Evolutionary conservation across 2,888 invertebrate species (phyloP).

Genomic region (Drosophila meridiana): DNA sequence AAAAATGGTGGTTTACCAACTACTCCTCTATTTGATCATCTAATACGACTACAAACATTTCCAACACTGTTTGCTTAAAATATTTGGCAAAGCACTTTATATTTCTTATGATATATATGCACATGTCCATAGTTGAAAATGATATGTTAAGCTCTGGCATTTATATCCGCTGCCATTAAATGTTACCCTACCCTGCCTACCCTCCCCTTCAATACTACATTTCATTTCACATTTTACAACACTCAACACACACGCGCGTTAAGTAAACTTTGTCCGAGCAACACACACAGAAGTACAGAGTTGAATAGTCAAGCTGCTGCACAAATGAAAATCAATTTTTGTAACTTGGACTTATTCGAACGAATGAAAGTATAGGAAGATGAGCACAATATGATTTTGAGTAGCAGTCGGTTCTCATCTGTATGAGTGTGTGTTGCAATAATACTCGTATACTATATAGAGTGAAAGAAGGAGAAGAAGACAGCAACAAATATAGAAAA

Average conservation of each 20-base stretch:
- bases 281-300: slow-evolving; percentile 16
- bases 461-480: slow-evolving; percentile 2
- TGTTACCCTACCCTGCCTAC: neutral
- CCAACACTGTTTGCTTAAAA: neutral
- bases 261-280: slow-evolving; percentile 28
- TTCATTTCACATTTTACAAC: neutral
- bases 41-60: neutral
- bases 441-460: slow-evolving; percentile 22
- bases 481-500: slow-evolving; percentile 42
- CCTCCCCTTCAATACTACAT: no score
- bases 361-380: neutral
- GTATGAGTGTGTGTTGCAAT: slow-evolving; percentile 22
- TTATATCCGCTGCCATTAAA: slow-evolving; percentile 12
- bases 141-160: slow-evolving; percentile 39
- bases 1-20: no score
- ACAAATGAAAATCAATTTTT: slow-evolving; percentile 76
- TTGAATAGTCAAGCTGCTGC: slow-evolving; percentile 59
- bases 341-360: slow-evolving; percentile 44
- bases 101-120: neutral
- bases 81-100: neutral
- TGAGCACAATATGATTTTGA: slow-evolving; percentile 56
- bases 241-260: slow-evolving; percentile 9
- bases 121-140: slow-evolving; percentile 37
- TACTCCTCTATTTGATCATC: neutral
- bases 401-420: slow-evolving; percentile 14